Base-by-base conservation (phyloP, 2,888 invertebrate species). In the Lathronympha strigana region DNA sequence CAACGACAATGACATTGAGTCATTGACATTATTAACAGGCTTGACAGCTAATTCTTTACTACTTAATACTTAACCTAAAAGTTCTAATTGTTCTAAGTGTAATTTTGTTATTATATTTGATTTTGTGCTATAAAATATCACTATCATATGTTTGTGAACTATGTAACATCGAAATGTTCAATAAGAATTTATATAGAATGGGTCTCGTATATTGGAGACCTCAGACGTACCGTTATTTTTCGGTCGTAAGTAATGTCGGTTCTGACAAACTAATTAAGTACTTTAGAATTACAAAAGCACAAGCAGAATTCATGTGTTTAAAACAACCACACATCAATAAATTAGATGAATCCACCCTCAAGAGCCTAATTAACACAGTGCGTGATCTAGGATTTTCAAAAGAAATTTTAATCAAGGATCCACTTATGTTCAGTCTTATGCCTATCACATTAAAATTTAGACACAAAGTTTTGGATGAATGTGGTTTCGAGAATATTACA, bases 381-480 rank as follows among this genome's bases (percentile, higher is more conserved):
- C 71, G 74, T 55, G 76, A 83, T 45, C 71, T 91, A 40, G 90
- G 91, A 21, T 86, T 80, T 63, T 43, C 74, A 4, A 81, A 75
- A 69, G 68, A 83, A 49, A 68, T 76, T 15, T 67, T 92, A 33
- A 50, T 86, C 13, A 71, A 83, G 45, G 76, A 86, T 58, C 91
- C 91, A 9, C 54, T 76, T 25, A 63, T 92, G n/a, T 88, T 87
- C 72, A 78, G 86, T 64, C 72, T 86, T 47, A 70, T 86, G 57
- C 91, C 92, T 21, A 67, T 86, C 4, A 92, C 90, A 25, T 69
- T 92, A 47, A 86, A 80, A 73, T 85, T 80, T 71, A 78, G 92
- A 40, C 80, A 77, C 63, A 77, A 77, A 75, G 87, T 91, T n/a
- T 76, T 92, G 47, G 62, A 78, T 61, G 92, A 92, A 82, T 90